These are phyloP conservation scores for Mirounga angustirostris DNA, from an alignment of 2,113 vertebrate genomes.

Conservation along the genomic window DNA sequence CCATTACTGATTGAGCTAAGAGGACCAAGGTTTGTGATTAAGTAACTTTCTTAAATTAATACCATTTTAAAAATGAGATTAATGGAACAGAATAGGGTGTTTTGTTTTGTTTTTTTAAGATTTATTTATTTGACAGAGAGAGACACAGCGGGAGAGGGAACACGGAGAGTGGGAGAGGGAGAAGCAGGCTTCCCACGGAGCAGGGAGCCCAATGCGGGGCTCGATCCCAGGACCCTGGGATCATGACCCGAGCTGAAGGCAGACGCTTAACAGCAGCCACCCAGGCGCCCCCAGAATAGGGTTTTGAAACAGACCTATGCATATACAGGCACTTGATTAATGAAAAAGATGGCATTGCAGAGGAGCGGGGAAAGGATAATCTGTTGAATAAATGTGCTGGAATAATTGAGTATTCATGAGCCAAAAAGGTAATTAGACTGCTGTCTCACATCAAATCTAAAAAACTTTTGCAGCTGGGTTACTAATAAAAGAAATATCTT, in stretches of 20 bases:
- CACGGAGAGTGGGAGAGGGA: no score
- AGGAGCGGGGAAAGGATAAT: background rate
- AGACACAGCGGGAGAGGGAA: no score
- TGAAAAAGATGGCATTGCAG: background rate
- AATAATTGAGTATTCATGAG: background rate
- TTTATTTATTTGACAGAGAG: no score
- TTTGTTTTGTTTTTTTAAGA: background rate
- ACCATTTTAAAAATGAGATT: background rate
- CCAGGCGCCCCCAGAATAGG: no score
- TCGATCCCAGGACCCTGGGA: no score
- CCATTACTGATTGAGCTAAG: conserved; percentile 96
- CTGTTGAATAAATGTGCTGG: background rate
- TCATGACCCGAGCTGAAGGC: no score
- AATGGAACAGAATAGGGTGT: background rate
- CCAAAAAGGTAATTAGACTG: background rate
- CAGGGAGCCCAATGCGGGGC: no score
- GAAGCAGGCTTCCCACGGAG: no score
- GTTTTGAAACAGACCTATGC: conserved; percentile 3
- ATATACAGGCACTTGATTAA: background rate
- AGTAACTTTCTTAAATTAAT: background rate
- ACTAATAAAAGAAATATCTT: background rate
- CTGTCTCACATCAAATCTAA: background rate
- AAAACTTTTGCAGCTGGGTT: background rate
- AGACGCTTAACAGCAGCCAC: no score
- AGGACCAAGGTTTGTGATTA: conserved; percentile 94